phyloP scores from a whole-genome alignment of 2,797 vertebrate genomes.

The Diplodus puntazzo region DNA sequence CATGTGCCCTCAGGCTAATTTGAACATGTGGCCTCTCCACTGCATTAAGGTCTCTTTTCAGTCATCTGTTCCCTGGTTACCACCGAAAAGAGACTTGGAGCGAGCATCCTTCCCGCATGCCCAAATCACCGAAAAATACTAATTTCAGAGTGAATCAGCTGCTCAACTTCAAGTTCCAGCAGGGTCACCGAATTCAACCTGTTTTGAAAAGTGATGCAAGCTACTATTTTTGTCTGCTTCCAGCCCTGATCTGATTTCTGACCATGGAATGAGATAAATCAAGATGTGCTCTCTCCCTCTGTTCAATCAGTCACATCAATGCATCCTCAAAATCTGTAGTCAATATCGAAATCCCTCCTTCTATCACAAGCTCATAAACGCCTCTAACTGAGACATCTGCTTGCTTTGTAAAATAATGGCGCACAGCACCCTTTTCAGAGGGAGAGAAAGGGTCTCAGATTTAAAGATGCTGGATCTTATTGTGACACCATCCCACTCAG shows the following conservation, averaged over 20 bases:
- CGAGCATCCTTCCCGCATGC: conserved; percentile 2
- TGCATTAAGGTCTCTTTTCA: background rate
- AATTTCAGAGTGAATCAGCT: conserved; percentile 20
- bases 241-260: conserved; percentile 16
- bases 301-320: background rate
- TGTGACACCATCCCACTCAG: conserved; percentile 17
- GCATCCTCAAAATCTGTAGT: background rate
- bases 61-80: background rate
- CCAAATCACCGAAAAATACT: conserved; percentile 15
- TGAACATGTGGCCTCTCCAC: conserved; percentile 1
- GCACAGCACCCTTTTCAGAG: background rate
- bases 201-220: conserved; percentile 22
- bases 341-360: background rate
- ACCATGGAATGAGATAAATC: conserved; percentile 19
- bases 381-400: background rate
- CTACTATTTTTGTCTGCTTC: conserved; percentile 22
- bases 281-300: background rate
- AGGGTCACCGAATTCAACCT: conserved; percentile 23
- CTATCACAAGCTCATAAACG: background rate
- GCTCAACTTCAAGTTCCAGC: conserved; percentile 23
- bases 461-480: conserved; percentile 8
- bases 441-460: background rate
- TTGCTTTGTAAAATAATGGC: conserved; percentile 10
- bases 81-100: background rate
- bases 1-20: background rate